Evolutionary conservation across 2,888 invertebrate species (phyloP), one percentile per base, ranked within the genome.

Genomic region (Rhingia rostrata): DNA sequence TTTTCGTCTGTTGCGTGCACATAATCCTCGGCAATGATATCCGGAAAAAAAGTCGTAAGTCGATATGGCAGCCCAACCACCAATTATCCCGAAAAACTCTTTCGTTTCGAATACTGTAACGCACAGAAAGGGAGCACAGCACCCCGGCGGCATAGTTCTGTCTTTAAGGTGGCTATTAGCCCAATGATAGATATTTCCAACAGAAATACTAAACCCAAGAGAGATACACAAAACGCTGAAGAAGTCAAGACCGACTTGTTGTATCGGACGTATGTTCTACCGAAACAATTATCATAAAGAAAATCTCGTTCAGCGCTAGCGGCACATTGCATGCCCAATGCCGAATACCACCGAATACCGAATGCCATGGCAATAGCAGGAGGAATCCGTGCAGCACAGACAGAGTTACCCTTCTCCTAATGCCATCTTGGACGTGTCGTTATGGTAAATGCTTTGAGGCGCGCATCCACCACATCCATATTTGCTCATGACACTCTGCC

Each of bases 161-260:
- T 84, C 84, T 84, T 84, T 84, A 80, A 84, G 84, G 84, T 84
- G 84, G 84, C 84, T 80, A 84, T 84, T 84, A 84, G 75, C 84
- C 74, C 84, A 84, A 84, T 84, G 84, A 84, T 84, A 84, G 84
- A 84, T 84, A 84, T 84, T 84, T 84, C 80, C 74, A 84, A 70
- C 73, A 54, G 69, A 69, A 63, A 69, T 54, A 51, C 74, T 39
- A 58, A 74, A 37, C 43, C 51, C 9, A 37, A 2, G 61, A 61
- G 22, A 32, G 30, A 49, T 6, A 49, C 53, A 75, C 63, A 63
- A 47, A 43, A 22, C 2, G 22, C 22, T 22, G 22, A 22, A 66
- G 32, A 35, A 14, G 35, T 43, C 43, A 69, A 67, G 37, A 12
- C 39, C 14, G 43, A 60, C 35, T 35, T 22, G 22, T 22, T 22